These are phyloP conservation scores for Microplitis demolitor DNA, from an alignment of 1,140 invertebrate genomes.

Conservation along the genomic window DNA sequence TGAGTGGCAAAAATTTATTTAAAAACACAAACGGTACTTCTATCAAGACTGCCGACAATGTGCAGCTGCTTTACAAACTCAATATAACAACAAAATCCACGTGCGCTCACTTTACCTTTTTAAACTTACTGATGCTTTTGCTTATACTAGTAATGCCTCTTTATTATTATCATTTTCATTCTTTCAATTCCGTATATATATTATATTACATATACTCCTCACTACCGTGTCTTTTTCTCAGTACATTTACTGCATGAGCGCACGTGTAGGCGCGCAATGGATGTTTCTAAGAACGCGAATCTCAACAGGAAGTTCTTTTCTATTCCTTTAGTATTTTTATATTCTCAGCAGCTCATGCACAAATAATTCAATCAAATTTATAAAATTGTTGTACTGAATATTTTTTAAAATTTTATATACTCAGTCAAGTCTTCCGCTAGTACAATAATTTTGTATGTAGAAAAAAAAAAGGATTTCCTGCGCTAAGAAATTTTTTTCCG, in stretches of 20 bases:
- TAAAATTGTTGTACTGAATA: too few relatives aligned
- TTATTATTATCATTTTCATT: slow-evolving; percentile 9
- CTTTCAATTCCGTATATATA: slow-evolving; percentile 12
- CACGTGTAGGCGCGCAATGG: slow-evolving; percentile 20
- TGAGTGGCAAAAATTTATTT: too few relatives aligned
- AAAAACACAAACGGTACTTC: background rate
- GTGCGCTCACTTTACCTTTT: slow-evolving; percentile 8
- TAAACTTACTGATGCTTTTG: background rate
- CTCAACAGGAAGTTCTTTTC: background rate
- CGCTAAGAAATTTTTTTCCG: too few relatives aligned
- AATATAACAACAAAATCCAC: background rate
- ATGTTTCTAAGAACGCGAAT: slow-evolving; percentile 21
- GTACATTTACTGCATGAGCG: background rate
- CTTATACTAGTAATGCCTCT: slow-evolving; percentile 1
- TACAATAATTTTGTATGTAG: too few relatives aligned
- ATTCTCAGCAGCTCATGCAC: background rate
- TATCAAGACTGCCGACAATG: slow-evolving; percentile 11
- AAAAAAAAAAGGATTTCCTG: too few relatives aligned
- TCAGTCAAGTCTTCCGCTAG: too few relatives aligned
- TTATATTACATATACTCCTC: background rate
- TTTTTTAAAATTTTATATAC: too few relatives aligned
- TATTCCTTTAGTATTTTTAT: background rate
- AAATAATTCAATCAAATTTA: too few relatives aligned
- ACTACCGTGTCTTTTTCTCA: too few relatives aligned
- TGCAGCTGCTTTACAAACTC: background rate